Conservation (phyloP, 2,113 vertebrate species). For the Gavia stellata region DNA sequence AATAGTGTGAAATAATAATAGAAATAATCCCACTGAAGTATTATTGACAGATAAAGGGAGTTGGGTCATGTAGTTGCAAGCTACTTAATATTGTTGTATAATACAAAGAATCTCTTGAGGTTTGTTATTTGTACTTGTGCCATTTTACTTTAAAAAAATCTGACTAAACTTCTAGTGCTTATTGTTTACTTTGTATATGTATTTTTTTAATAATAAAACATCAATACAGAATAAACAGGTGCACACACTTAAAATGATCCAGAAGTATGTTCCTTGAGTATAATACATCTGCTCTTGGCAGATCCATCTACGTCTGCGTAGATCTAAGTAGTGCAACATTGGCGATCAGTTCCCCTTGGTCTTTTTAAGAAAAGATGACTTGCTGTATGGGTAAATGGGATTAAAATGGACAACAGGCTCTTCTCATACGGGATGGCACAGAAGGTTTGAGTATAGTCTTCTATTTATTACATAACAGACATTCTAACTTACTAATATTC, state of each 20-base stretch:
- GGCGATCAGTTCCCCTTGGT: constrained; percentile 4
- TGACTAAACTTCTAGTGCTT: neutral
- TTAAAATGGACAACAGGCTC: constrained; percentile 30
- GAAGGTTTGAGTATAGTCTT: constrained; percentile 27
- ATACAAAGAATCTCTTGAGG: neutral
- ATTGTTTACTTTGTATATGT: neutral
- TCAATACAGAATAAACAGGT: neutral
- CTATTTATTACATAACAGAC: neutral
- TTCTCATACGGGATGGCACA: neutral
- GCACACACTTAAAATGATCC: neutral
- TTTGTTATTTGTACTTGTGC: neutral
- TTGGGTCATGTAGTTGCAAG: neutral
- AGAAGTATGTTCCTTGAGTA: neutral
- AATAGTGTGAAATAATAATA: neutral
- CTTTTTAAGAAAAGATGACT: constrained; percentile 26
- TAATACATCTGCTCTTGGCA: constrained; percentile 24
- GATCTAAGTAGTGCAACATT: constrained; percentile 6
- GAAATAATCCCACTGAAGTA: neutral
- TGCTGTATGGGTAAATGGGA: constrained; percentile 24
- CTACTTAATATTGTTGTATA: neutral
- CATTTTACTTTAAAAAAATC: neutral
- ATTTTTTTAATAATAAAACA: neutral
- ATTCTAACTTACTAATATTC: constrained; percentile 18
- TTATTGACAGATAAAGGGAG: neutral
- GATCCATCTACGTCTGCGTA: neutral